phyloP scores from a whole-genome alignment of 2,113 vertebrate species.

The Xiphophorus couchianus region DNA sequence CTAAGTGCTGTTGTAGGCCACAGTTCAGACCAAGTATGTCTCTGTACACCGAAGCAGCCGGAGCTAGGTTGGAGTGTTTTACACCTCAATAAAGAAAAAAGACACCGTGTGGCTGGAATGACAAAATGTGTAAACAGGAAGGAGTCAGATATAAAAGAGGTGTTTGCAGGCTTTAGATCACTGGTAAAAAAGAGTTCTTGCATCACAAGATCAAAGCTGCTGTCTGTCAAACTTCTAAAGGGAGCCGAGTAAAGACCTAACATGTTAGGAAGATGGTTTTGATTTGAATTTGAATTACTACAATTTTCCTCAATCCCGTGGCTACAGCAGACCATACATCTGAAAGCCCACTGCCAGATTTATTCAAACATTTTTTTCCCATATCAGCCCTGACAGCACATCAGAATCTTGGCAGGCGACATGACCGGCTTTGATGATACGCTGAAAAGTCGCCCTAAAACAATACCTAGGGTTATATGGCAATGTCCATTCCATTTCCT shows the following conservation, averaged over 20 bases:
- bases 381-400: slow-evolving; percentile 17
- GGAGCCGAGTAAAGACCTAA: slow-evolving; percentile 39
- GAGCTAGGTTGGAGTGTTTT: slow-evolving; percentile 1
- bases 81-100: slow-evolving; percentile 9
- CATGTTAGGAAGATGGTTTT: slow-evolving; percentile 48
- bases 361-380: background rate
- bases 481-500: slow-evolving; percentile 51
- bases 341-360: slow-evolving; percentile 27
- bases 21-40: background rate
- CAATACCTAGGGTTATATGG: slow-evolving; percentile 53
- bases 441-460: slow-evolving; percentile 47
- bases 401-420: slow-evolving; percentile 23
- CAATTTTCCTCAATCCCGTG: slow-evolving; percentile 14
- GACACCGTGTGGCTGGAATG: slow-evolving; percentile 21
- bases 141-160: slow-evolving; percentile 39
- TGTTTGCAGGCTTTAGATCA: slow-evolving; percentile 50
- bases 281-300: slow-evolving; percentile 47
- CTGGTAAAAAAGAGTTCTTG: slow-evolving; percentile 43
- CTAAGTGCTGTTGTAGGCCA: background rate
- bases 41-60: background rate
- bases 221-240: slow-evolving; percentile 31
- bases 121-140: slow-evolving; percentile 44
- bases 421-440: slow-evolving; percentile 22
- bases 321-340: slow-evolving; percentile 27
- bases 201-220: slow-evolving; percentile 55